These are phyloP conservation scores for Chelmon rostratus DNA, from an alignment of 2,797 vertebrate species.

Conservation along the genomic window DNA sequence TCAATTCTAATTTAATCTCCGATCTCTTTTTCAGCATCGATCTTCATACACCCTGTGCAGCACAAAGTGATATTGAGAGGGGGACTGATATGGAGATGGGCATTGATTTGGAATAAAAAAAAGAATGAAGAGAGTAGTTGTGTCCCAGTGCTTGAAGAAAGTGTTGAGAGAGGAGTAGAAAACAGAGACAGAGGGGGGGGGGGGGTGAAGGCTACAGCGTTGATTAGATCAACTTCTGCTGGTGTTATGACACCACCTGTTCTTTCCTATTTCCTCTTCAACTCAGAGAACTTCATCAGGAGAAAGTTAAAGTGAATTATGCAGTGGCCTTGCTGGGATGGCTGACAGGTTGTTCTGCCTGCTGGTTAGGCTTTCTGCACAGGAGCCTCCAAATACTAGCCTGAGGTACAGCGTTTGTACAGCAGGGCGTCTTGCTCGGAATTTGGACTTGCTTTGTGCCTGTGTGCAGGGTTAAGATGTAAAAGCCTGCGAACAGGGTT, in stretches of 20 bases:
- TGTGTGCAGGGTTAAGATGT: constrained; percentile 50
- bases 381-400: constrained; percentile 36
- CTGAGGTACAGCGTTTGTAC: constrained; percentile 29
- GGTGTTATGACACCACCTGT: constrained; percentile 12
- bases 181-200: neutral
- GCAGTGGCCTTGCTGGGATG: constrained; percentile 20
- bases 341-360: constrained; percentile 35
- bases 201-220: constrained; percentile 6
- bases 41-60: constrained; percentile 56
- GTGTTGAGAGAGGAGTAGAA: constrained; percentile 7
- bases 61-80: constrained; percentile 68
- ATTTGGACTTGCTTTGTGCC: constrained; percentile 41
- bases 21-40: constrained; percentile 75
- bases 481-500: constrained; percentile 46
- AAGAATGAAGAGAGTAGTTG: constrained; percentile 27
- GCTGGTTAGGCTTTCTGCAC: constrained; percentile 36
- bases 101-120: constrained; percentile 69
- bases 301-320: constrained; percentile 49
- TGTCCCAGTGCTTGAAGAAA: constrained; percentile 36
- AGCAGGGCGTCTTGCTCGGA: constrained; percentile 25
- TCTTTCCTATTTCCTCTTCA: constrained; percentile 37
- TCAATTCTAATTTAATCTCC: constrained; percentile 80
- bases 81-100: constrained; percentile 75
- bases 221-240: constrained; percentile 42
- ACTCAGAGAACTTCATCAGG: constrained; percentile 47